Base-by-base conservation (phyloP, 1,140 invertebrate species). In the Drosophila pachea region DNA sequence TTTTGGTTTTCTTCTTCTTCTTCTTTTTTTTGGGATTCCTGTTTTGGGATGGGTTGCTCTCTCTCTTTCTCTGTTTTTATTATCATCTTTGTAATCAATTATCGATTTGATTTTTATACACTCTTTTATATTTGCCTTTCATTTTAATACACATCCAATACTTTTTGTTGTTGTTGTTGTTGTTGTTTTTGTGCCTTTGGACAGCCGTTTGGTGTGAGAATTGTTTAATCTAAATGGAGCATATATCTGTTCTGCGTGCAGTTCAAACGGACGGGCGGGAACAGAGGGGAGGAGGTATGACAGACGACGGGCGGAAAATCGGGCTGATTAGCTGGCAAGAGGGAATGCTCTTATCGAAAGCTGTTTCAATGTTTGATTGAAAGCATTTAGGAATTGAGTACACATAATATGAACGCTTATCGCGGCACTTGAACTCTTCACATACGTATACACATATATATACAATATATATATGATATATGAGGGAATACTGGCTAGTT, bases 21-120 rank as follows among this genome's bases (percentile, higher is more conserved):
- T 42, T 12, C 4, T n/a, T n/a, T 12, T 29, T 54, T 54, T 49
- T 55, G 45, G 29, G 49, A 42, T 45, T 49, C 29, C 29, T 55
- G 47, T 59, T 56, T 58, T 29, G n/a, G n/a, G n/a, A n/a, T n/a
- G n/a, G n/a, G n/a, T 59, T 62, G 42, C 48, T 74, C 45, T 40
- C 50, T 33, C 33, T 58, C 36, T 55, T 67, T 43, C n/a, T 74
- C 22, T 71, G 61, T 7, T 11, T 69, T 79, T 78, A 76, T 79
- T 81, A 73, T 79, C 73, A 61, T 43, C 14, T 64, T 77, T 82
- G 70, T 71, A 54, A 71, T 71, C 60, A 82, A 84, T 82, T 82
- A 76, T 86, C 62, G 66, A 68, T 77, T 76, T 74, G 59, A 55
- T 64, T 77, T 56, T 69, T 50, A 50, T 75, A 78, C 76, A 86